Conservation (phyloP, 2,113 vertebrate species). For the Toxostoma redivivum region DNA sequence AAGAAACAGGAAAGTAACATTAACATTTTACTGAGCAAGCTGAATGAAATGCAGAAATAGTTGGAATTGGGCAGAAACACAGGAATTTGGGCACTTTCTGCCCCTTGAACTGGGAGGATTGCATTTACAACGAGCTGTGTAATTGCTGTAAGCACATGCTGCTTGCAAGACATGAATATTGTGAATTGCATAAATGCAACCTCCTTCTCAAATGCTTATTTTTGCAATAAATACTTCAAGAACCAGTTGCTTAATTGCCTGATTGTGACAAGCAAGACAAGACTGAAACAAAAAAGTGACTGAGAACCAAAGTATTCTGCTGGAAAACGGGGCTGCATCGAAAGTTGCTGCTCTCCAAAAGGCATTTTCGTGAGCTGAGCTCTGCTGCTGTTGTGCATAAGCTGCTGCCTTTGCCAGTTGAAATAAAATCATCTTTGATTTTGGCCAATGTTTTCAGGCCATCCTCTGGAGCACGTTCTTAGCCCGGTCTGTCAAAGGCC, state of each 20-base stretch:
- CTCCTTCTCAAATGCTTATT: not conserved
- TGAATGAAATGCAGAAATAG: not conserved
- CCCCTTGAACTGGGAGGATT: not conserved
- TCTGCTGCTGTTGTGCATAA: not conserved
- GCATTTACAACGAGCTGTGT: not conserved
- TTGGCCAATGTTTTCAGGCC: not conserved
- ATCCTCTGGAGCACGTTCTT: not conserved
- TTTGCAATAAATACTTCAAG: not conserved
- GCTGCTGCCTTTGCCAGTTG: not conserved
- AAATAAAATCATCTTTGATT: not conserved
- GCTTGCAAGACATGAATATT: not conserved
- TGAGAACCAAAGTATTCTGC: not conserved
- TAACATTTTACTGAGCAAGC: not conserved
- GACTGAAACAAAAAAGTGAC: not conserved
- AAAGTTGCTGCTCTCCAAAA: not conserved
- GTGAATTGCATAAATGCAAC: not conserved
- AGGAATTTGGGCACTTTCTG: not conserved
- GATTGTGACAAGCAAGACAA: not conserved
- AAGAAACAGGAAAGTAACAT: not conserved
- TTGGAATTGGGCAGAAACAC: not conserved
- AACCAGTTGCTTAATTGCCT: not conserved
- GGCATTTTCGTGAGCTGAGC: not conserved
- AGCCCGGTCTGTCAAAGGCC: constrained; percentile 17
- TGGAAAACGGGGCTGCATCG: not conserved
- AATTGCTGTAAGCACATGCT: not conserved